Conservation (phyloP, 2,113 vertebrate genomes). For the Piprites chloris region DNA sequence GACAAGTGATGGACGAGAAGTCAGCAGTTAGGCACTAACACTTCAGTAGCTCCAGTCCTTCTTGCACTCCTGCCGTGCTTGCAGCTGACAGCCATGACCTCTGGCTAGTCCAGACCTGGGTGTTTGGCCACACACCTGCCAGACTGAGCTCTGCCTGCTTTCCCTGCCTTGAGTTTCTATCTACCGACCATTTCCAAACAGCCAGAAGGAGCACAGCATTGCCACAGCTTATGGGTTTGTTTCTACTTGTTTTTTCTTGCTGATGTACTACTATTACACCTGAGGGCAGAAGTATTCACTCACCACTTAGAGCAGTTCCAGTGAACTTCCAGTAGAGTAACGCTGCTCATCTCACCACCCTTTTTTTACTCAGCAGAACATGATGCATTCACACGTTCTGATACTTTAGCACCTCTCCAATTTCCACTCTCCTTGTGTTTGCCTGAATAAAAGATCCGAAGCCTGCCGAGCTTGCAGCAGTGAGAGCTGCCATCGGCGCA, state of each 20-base stretch:
- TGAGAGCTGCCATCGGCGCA: neutral
- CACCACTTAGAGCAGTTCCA: neutral
- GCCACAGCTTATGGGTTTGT: neutral
- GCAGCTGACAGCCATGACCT: neutral
- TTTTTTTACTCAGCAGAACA: neutral
- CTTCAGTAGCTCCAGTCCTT: neutral
- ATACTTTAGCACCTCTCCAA: neutral
- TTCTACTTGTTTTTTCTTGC: neutral
- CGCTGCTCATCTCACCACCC: fast-evolving
- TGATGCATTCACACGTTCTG: neutral
- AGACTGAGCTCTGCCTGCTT: neutral
- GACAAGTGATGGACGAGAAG: neutral
- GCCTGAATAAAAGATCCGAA: neutral
- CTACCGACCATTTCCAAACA: neutral
- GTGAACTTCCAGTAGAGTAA: neutral
- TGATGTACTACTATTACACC: neutral
- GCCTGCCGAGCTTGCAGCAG: fast-evolving
- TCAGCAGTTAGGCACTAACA: neutral
- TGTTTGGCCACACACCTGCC: neutral
- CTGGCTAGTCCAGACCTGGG: neutral
- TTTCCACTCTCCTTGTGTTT: neutral
- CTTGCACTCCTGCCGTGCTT: neutral
- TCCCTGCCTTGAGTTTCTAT: neutral
- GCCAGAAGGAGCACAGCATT: neutral
- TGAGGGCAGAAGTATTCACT: neutral